Conservation (phyloP, 2,888 invertebrate species). For the Erynnis tages region DNA sequence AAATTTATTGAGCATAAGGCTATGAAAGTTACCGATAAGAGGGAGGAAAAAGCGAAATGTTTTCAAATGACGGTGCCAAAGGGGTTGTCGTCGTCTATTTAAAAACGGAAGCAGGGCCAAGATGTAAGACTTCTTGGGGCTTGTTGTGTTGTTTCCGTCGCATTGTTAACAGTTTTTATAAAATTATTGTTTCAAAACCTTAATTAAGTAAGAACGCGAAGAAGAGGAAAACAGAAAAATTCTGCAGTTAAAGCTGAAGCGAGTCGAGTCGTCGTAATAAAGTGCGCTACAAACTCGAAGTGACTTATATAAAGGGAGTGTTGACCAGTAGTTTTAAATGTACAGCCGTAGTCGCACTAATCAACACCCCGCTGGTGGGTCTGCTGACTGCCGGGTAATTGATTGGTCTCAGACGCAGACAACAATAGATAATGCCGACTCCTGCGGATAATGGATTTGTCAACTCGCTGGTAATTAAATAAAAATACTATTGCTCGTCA, state of each 20-base stretch:
- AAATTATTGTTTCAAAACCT: neutral
- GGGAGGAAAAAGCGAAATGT: constrained; percentile 14
- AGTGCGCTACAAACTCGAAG: constrained; percentile 10
- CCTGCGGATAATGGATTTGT: constrained; percentile 73
- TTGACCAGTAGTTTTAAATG: constrained; percentile 41
- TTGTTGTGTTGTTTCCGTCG: too few species aligned
- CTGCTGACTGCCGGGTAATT: constrained; percentile 62
- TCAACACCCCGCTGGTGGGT: constrained; percentile 63
- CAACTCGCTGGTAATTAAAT: constrained; percentile 75
- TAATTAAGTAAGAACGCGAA: neutral
- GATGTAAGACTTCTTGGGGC: too few species aligned
- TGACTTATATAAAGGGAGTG: constrained; percentile 23
- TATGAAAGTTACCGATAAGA: constrained; percentile 23
- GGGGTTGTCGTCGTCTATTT: neutral
- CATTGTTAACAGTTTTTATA: too few species aligned
- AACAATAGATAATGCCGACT: constrained; percentile 71
- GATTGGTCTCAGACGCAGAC: constrained; percentile 74
- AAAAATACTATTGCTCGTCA: constrained; percentile 62
- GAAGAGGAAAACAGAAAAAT: neutral
- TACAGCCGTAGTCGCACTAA: constrained; percentile 55
- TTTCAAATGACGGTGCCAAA: constrained; percentile 13
- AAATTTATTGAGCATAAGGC: constrained; percentile 47
- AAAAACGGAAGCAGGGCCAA: neutral
- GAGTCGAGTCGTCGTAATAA: constrained; percentile 8
- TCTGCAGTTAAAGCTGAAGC: constrained; percentile 3